Percentiles rank a stretch among this genome's conserved stretches.
Conservation (phyloP, 2,888 invertebrate genomes). For the Venusia cambrica region DNA sequence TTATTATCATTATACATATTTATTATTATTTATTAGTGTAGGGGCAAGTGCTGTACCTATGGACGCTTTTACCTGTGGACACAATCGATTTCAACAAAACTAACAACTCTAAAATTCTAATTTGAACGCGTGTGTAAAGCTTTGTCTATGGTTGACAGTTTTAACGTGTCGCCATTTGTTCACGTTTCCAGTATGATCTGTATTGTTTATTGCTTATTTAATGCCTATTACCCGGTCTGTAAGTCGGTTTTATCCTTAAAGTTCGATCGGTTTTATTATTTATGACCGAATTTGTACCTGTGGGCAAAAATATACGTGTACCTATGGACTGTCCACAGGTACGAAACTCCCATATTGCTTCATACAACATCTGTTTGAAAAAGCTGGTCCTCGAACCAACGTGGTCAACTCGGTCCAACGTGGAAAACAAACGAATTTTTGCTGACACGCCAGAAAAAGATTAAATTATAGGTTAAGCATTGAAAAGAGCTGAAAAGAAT, state of each 20-base stretch:
- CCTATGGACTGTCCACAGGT: no score
- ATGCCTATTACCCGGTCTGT: background rate
- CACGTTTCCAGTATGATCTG: background rate
- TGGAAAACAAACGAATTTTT: no score
- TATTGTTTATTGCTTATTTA: background rate
- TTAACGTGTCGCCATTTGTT: conserved; percentile 12
- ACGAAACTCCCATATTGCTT: no score
- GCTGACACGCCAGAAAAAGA: no score
- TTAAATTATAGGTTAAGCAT: no score
- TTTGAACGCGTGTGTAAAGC: conserved; percentile 10
- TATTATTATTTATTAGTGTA: no score
- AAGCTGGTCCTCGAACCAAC: no score
- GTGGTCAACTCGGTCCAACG: no score
- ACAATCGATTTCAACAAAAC: conserved; percentile 9
- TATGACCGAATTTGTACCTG: conserved; percentile 8
- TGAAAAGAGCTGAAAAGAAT: no score
- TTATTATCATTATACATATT: no score
- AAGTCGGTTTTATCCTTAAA: background rate
- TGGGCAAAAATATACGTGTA: conserved; percentile 2
- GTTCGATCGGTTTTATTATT: conserved; percentile 1
- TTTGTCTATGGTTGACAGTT: conserved; percentile 10
- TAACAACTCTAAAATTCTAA: conserved; percentile 12
- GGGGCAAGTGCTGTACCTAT: conserved; percentile 2
- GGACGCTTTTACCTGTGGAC: background rate
- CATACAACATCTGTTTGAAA: no score